These are phyloP conservation scores for Leptatherina wallacei DNA, from an alignment of 2,797 vertebrate species.

Conservation along the genomic window DNA sequence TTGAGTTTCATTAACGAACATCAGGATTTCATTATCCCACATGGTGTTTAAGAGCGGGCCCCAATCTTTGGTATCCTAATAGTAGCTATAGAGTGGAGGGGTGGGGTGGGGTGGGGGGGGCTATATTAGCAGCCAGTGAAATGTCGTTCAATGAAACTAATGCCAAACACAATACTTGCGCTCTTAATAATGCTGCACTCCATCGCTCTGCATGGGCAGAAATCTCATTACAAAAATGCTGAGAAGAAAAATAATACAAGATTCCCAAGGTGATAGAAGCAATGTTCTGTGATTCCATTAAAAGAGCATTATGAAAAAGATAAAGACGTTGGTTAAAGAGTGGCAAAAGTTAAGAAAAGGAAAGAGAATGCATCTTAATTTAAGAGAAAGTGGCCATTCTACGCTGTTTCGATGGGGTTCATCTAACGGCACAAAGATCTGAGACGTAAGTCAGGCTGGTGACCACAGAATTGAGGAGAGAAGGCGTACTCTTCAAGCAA, in stretches of 20 bases:
- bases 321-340: conserved; percentile 32
- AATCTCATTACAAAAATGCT: conserved; percentile 84
- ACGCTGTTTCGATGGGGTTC: conserved; percentile 18
- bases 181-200: conserved; percentile 78
- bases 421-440: conserved; percentile 17
- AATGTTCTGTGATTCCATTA: conserved; percentile 78
- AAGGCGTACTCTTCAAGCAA: neutral
- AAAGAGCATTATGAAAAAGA: conserved; percentile 63
- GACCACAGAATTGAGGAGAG: conserved; percentile 12
- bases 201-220: conserved; percentile 79
- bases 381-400: conserved; percentile 12
- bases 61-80: conserved; percentile 60
- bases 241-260: conserved; percentile 77
- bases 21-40: conserved; percentile 84
- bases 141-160: conserved; percentile 72
- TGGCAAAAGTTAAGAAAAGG: conserved; percentile 41
- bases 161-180: conserved; percentile 73
- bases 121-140: conserved; percentile 64
- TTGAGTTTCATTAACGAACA: conserved; percentile 87
- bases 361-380: conserved; percentile 33
- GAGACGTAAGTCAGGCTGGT: conserved; percentile 10
- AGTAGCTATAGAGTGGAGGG: conserved; percentile 38
- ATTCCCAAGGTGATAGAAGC: conserved; percentile 75
- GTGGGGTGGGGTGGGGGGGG: neutral
- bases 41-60: conserved; percentile 64